A percentile compares a stretch with the other conserved stretches of the same genome.
phyloP scores from a whole-genome alignment of 2,113 vertebrate genomes.

The Daboia siamensis region DNA sequence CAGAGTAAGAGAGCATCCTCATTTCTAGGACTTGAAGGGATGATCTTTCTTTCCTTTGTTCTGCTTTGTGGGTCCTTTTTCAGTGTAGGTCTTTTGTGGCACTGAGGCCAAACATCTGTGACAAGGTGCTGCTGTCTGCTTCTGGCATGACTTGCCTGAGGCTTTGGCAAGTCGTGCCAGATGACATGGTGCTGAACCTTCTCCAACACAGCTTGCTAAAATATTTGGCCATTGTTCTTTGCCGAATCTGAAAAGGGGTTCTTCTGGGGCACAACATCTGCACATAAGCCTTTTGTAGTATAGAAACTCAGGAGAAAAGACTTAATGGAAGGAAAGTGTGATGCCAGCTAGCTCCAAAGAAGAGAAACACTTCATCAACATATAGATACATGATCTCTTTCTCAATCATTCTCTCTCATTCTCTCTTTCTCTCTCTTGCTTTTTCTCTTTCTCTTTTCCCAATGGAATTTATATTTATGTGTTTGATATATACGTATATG shows the following conservation, averaged over 20 bases:
- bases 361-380: background rate
- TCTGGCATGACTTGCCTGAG: background rate
- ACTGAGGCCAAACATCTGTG: background rate
- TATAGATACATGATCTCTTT: background rate
- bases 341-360: background rate
- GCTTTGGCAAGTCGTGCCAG: background rate
- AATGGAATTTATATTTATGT: background rate
- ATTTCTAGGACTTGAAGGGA: background rate
- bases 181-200: background rate
- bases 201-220: background rate
- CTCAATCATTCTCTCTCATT: background rate
- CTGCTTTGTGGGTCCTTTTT: background rate
- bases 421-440: background rate
- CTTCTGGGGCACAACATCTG: background rate
- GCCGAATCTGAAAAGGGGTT: background rate
- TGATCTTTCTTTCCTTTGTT: background rate
- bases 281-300: background rate
- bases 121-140: background rate
- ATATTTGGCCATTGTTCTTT: background rate
- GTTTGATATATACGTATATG: background rate
- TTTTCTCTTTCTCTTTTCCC: background rate
- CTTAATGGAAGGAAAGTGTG: background rate
- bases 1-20: background rate
- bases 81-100: background rate
- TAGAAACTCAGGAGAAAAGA: background rate